Conservation (phyloP, 1,140 invertebrate species). For the Heliconius congener region DNA sequence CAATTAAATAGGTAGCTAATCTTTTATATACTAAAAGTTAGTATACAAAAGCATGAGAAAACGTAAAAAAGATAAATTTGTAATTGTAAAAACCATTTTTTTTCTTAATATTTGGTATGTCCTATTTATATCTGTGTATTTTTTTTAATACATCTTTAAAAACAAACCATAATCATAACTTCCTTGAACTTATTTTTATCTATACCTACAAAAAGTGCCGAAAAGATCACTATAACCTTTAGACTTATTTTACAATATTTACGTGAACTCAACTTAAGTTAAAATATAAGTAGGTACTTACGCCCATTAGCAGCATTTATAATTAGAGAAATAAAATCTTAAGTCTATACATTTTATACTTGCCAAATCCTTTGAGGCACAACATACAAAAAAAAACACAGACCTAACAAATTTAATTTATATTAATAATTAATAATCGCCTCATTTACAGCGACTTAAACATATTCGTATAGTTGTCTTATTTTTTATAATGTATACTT, state of each 20-base stretch:
- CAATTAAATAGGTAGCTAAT: too few relatives aligned
- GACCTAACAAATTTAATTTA: not conserved
- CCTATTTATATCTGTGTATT: too few relatives aligned
- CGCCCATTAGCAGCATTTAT: slow-evolving; percentile 12
- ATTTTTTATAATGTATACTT: slow-evolving; percentile 75
- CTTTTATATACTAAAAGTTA: too few relatives aligned
- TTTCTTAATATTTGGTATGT: too few relatives aligned
- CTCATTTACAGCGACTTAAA: not conserved
- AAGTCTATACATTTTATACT: slow-evolving; percentile 26
- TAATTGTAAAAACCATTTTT: too few relatives aligned
- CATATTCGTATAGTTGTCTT: not conserved
- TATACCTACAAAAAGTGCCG: not conserved
- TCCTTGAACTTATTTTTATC: too few relatives aligned
- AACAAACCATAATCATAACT: too few relatives aligned
- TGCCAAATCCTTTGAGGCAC: slow-evolving; percentile 32
- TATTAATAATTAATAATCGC: not conserved
- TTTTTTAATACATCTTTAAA: too few relatives aligned
- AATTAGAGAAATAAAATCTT: not conserved
- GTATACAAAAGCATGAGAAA: too few relatives aligned
- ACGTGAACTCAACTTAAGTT: not conserved
- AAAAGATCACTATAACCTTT: not conserved
- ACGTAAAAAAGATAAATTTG: too few relatives aligned
- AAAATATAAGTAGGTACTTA: slow-evolving; percentile 4
- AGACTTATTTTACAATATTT: not conserved
- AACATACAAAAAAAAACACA: slow-evolving; percentile 13